These are phyloP conservation scores for Perccottus glenii DNA, from an alignment of 2,113 vertebrate genomes.

Conservation along the genomic window DNA sequence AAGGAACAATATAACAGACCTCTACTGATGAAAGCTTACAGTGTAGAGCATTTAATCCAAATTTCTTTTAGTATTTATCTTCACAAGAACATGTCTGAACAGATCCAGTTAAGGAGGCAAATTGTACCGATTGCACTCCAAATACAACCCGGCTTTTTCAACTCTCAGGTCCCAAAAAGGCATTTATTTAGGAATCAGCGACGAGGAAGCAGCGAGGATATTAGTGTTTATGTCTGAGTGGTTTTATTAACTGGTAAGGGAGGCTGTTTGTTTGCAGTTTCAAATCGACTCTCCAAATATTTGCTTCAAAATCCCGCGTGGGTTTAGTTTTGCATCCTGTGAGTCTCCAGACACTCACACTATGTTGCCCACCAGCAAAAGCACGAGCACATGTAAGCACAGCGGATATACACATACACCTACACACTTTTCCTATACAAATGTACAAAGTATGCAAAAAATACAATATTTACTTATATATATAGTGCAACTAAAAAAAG, in stretches of 20 bases:
- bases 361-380: constrained; percentile 49
- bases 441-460: constrained; percentile 18
- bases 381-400: constrained; percentile 22
- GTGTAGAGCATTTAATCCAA: not conserved
- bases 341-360: constrained; percentile 44
- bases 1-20: not conserved
- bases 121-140: constrained; percentile 26
- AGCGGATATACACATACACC: constrained; percentile 35
- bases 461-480: not conserved
- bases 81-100: constrained; percentile 14
- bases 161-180: constrained; percentile 22
- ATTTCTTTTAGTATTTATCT: constrained; percentile 4
- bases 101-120: constrained; percentile 19
- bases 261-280: constrained; percentile 69
- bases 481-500: not conserved
- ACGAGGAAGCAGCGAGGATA: constrained; percentile 50
- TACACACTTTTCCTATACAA: constrained; percentile 47
- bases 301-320: constrained; percentile 62
- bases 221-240: constrained; percentile 68
- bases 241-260: constrained; percentile 57
- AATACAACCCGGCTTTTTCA: constrained; percentile 23
- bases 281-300: constrained; percentile 72
- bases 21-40: not conserved
- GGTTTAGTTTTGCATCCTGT: constrained; percentile 65
- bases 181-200: constrained; percentile 50